A percentile compares a stretch with the other conserved stretches of the same genome.
Conservation (phyloP, 2,888 invertebrate species). For the Iselma pallidipennis region DNA sequence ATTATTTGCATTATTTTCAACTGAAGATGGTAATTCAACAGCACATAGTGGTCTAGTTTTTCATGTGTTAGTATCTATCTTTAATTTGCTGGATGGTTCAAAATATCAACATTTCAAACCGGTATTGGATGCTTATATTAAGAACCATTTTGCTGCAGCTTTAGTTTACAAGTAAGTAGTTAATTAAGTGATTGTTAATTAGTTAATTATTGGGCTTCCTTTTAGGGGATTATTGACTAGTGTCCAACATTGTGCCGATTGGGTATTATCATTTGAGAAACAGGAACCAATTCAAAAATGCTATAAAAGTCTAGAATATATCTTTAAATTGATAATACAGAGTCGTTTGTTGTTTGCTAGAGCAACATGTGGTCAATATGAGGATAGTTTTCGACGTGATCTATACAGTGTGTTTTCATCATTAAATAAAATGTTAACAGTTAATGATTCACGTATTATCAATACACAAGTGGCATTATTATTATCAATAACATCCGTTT, state of each 20-base stretch:
- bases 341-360: constrained; percentile 82
- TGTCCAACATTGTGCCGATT: constrained; percentile 87
- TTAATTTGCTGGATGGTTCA: constrained; percentile 84
- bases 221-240: constrained; percentile 81
- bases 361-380: constrained; percentile 86
- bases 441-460: constrained; percentile 73
- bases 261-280: constrained; percentile 82
- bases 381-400: constrained; percentile 83
- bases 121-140: constrained; percentile 92
- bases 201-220: neutral
- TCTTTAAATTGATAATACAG: constrained; percentile 90
- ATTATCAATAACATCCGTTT: constrained; percentile 80
- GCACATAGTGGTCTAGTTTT: constrained; percentile 90
- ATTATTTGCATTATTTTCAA: constrained; percentile 89
- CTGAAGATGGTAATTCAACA: constrained; percentile 89
- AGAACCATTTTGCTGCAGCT: constrained; percentile 92
- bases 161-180: constrained; percentile 83
- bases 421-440: constrained; percentile 74
- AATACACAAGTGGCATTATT: constrained; percentile 82
- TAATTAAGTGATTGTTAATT: neutral
- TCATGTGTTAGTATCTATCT: constrained; percentile 88
- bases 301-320: constrained; percentile 87
- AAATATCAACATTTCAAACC: constrained; percentile 95
- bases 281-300: constrained; percentile 90
- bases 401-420: constrained; percentile 80